Base-by-base conservation (phyloP, 2,888 invertebrate species). In the Eremobia ochroleuca region DNA sequence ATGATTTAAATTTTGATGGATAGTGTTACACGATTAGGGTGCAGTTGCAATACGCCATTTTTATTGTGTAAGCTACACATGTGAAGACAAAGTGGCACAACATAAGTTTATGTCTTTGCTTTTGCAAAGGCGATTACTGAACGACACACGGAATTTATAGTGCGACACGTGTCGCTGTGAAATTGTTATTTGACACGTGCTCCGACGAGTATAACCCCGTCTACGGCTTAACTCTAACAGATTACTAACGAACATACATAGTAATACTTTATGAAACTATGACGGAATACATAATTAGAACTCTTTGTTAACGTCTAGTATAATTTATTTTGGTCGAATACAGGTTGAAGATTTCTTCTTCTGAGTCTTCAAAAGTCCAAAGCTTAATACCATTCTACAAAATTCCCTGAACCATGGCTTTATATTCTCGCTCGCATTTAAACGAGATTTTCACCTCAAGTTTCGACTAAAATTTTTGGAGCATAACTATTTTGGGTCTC, bases 161-260 rank as follows among this genome's bases (percentile, higher is more conserved):
- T 18, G 34, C 28, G 13, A 28, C 77, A 77, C 77, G 77, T 77
- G 46, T 18, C 13, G 62, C 18, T 25, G 5, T 13, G 28, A 25
- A 59, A 61, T 37, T n/a, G 34, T 46, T 34, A 8, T 37, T 4
- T 8, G 28, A 31, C 77, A 77, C 62, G 64, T 77, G 75, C 25
- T 34, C 18, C 18, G 25, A 18, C 25, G 28, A 49, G 28, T 34
- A 37, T 52, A 73, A 8, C 21, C 31, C 11, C n/a, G 8, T 21
- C 58, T 18, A 46, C 28, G 15, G 25, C 25, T 28, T 28, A 25
- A 76, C 18, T 43, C 9, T 2, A 66, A 11, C 9, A 11, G 21
- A n/a, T 65, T 65, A 28, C 21, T 66, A 28, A 66, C 40, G 28
- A 43, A 43, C 28, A 43, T 21, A 40, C 18, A 65, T 13, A 21